Evolutionary conservation across 2,888 invertebrate species (phyloP).

Genomic region (Slavum lentiscoides): DNA sequence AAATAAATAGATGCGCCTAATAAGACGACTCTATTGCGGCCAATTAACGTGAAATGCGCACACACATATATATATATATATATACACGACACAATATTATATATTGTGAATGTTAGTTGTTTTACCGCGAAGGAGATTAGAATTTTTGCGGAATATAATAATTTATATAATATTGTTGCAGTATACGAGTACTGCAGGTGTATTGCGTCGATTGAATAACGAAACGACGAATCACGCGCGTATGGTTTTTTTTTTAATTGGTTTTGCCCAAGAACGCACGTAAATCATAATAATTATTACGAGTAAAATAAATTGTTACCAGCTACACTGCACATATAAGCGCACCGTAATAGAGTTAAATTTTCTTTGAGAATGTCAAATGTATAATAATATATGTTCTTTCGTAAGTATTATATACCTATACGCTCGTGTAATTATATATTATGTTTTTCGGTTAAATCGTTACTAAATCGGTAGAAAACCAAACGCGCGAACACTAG

Average conservation of each 20-base stretch:
- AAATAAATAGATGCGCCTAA: background rate
- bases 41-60: slow-evolving; percentile 9
- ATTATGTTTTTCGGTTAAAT: too few relatives aligned
- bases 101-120: background rate
- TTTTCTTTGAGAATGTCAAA: background rate
- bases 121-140: background rate
- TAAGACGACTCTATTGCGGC: background rate
- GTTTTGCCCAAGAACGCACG: background rate
- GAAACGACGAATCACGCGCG: background rate
- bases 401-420: too few relatives aligned
- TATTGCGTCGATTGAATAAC: background rate
- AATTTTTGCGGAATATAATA: background rate
- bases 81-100: background rate
- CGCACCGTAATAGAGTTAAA: background rate
- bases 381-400: too few relatives aligned
- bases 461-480: too few relatives aligned
- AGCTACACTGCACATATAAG: background rate
- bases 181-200: too few relatives aligned
- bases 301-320: background rate
- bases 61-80: background rate
- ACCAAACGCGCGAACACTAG: too few relatives aligned
- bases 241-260: background rate
- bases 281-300: slow-evolving; percentile 19
- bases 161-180: too few relatives aligned
- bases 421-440: too few relatives aligned